Base-by-base conservation (phyloP, 2,888 invertebrate genomes). In the Eupithecia centaureata region DNA sequence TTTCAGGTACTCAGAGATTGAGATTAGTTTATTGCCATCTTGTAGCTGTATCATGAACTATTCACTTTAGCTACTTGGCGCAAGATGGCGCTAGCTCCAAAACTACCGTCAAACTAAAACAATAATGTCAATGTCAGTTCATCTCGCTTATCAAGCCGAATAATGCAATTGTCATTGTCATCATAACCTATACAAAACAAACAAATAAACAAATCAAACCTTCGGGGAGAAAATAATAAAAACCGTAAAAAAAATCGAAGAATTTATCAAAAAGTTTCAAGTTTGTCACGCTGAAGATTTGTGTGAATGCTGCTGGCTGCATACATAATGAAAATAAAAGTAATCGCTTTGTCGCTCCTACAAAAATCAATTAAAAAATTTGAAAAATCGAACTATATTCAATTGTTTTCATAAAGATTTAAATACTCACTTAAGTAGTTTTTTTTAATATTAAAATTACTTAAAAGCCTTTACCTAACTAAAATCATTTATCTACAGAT, bases 401-500 rank as follows among this genome's bases (percentile, higher is more conserved):
- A 47, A 12, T 47, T 22, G 47, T 18, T 47, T 47, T 47, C 47
- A 10, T 18, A 10, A 42, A 10, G 15, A 35, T n/a, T n/a, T n/a
- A n/a, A n/a, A n/a, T n/a, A n/a, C n/a, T n/a, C n/a, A n/a, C n/a
- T n/a, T n/a, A n/a, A n/a, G n/a, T n/a, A n/a, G n/a, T n/a, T n/a
- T n/a, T n/a, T n/a, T n/a, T n/a, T n/a, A n/a, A n/a, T n/a, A n/a
- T n/a, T n/a, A n/a, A n/a, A n/a, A n/a, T n/a, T n/a, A n/a, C n/a
- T n/a, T n/a, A n/a, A n/a, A n/a, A n/a, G n/a, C n/a, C n/a, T n/a
- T n/a, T n/a, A n/a, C n/a, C n/a, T n/a, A 2, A 47, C 42, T 22
- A 10, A 47, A 47, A 10, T 27, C 25, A 56, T 30, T 12, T 15
- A 12, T 3, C 61, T 66, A 61, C 66, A 70, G 70, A 65, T 88